Percentiles rank a stretch among this genome's conserved stretches.
Evolutionary conservation across 2,888 invertebrate genomes (phyloP).

Genomic region (Agonopterix alstromeriana): DNA sequence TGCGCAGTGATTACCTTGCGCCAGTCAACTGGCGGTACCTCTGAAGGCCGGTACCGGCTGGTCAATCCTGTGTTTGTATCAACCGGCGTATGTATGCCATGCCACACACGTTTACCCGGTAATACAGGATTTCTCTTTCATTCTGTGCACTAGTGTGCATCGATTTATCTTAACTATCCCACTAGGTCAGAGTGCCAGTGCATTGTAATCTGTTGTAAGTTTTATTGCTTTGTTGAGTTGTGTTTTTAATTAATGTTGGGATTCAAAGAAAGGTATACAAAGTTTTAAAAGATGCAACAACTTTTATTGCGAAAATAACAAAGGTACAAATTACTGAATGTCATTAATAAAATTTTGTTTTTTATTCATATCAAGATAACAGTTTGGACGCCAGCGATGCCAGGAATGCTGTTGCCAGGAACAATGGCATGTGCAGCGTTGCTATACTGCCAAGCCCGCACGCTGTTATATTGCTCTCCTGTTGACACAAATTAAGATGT

Average conservation of each 20-base stretch:
- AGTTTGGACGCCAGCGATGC: constrained; percentile 19
- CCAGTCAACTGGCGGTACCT: constrained; percentile 24
- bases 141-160: constrained; percentile 42
- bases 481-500: constrained; percentile 7
- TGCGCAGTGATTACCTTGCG: constrained; percentile 46
- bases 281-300: constrained; percentile 40
- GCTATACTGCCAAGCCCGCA: constrained; percentile 50
- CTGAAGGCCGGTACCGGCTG: too few relatives aligned
- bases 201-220: neutral
- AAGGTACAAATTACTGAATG: constrained; percentile 50
- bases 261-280: neutral
- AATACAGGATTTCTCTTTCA: constrained; percentile 21
- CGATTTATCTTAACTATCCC: constrained; percentile 41
- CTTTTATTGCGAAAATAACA: constrained; percentile 65
- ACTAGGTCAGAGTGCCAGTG: constrained; percentile 48
- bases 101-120: neutral
- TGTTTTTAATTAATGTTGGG: neutral
- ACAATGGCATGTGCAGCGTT: constrained; percentile 26
- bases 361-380: constrained; percentile 21
- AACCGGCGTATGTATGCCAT: too few relatives aligned
- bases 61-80: too few relatives aligned
- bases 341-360: neutral
- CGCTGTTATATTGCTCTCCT: constrained; percentile 59
- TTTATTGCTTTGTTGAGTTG: neutral
- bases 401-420: constrained; percentile 25